phyloP scores from a whole-genome alignment of 2,888 invertebrate species.

The Cheilosia vernalis region DNA sequence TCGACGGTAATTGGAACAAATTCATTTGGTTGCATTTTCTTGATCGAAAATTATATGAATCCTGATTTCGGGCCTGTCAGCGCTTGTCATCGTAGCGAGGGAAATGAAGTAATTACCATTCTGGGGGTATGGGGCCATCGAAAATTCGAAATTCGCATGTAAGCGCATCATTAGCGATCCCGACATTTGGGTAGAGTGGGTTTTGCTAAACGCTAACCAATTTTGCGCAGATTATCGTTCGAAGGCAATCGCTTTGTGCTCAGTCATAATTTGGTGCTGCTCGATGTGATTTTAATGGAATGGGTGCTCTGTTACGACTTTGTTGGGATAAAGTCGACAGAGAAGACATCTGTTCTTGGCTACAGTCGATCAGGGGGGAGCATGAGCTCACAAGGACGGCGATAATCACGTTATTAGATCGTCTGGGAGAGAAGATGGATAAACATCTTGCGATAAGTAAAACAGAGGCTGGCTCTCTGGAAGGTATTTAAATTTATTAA shows the following conservation, averaged over 20 bases:
- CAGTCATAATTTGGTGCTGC: slow-evolving; percentile 49
- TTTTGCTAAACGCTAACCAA: slow-evolving; percentile 68
- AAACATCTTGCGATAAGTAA: slow-evolving; percentile 24
- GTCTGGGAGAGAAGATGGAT: slow-evolving; percentile 31
- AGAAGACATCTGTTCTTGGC: slow-evolving; percentile 35
- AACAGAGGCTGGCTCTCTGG: neutral
- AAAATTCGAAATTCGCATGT: slow-evolving; percentile 66
- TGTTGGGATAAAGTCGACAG: neutral
- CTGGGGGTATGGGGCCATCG: slow-evolving; percentile 31
- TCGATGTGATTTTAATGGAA: slow-evolving; percentile 59
- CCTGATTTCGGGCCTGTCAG: slow-evolving; percentile 63
- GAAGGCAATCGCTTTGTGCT: slow-evolving; percentile 41
- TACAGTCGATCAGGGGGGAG: slow-evolving; percentile 1
- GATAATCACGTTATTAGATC: slow-evolving; percentile 50
- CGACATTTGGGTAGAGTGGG: slow-evolving; percentile 42
- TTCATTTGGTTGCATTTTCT: slow-evolving; percentile 57
- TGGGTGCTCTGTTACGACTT: neutral
- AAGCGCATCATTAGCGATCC: slow-evolving; percentile 56
- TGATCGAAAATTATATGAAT: slow-evolving; percentile 68
- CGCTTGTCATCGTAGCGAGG: slow-evolving; percentile 46
- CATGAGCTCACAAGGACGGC: neutral
- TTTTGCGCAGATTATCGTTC: slow-evolving; percentile 41
- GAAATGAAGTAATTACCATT: slow-evolving; percentile 70
- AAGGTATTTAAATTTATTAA: slow-evolving; percentile 54
- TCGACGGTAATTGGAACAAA: slow-evolving; percentile 58